Evolutionary conservation across 1,140 invertebrate species (phyloP).

Genomic region (Cyclargus thomasi): DNA sequence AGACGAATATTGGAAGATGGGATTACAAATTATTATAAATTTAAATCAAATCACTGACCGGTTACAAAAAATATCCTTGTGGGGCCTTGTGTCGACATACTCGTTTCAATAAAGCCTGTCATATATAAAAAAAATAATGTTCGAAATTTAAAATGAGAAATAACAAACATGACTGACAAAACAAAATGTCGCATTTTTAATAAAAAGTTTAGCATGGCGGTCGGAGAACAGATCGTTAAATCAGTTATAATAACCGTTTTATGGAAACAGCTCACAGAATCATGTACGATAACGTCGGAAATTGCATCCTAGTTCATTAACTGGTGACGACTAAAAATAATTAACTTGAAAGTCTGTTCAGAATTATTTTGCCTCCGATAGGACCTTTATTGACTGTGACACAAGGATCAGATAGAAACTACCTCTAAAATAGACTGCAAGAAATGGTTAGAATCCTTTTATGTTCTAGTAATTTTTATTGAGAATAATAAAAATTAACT

Average conservation of each 20-base stretch:
- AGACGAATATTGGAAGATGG: background rate
- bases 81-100: background rate
- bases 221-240: background rate
- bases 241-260: background rate
- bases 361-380: no score
- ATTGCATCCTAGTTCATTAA: background rate
- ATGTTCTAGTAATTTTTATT: background rate
- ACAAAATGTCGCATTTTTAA: background rate
- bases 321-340: background rate
- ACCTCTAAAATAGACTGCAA: background rate
- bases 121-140: background rate
- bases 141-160: background rate
- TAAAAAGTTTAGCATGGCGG: background rate
- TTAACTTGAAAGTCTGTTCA: background rate
- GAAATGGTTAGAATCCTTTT: background rate
- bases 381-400: background rate
- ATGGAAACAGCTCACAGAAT: background rate
- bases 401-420: background rate
- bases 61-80: background rate
- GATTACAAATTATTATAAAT: background rate
- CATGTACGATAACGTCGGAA: background rate
- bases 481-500: background rate
- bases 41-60: background rate
- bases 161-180: background rate
- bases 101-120: background rate